Percentiles rank a stretch among this genome's conserved stretches.
Conservation (phyloP, 2,797 vertebrate species). For the Botia almorhae region DNA sequence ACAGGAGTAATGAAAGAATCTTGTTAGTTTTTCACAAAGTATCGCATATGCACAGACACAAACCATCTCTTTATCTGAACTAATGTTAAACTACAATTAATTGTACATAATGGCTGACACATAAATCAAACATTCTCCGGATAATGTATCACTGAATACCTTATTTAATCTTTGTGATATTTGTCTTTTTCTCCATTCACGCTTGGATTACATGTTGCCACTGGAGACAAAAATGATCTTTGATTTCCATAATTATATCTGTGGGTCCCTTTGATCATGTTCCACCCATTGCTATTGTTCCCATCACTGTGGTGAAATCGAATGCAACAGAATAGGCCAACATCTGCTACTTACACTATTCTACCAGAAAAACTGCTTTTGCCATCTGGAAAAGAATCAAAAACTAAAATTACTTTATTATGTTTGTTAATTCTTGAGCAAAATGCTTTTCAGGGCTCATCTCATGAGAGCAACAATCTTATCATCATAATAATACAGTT, state of each 20-base stretch:
- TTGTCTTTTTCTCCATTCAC: conserved; percentile 51
- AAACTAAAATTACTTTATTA: neutral
- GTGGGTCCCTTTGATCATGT: conserved; percentile 47
- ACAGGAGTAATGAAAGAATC: conserved; percentile 10
- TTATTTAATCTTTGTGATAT: conserved; percentile 49
- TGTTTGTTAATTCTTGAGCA: neutral
- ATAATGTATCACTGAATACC: conserved; percentile 41
- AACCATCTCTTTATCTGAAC: neutral
- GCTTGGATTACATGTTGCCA: conserved; percentile 52
- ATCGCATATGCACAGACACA: conserved; percentile 12
- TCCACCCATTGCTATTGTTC: conserved; percentile 51
- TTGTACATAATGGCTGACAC: conserved; percentile 18
- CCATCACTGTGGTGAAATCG: conserved; percentile 40
- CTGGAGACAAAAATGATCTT: conserved; percentile 55
- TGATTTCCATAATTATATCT: conserved; percentile 53
- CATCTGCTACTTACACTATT: conserved; percentile 46
- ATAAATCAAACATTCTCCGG: conserved; percentile 21
- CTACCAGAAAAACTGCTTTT: conserved; percentile 19
- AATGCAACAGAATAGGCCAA: conserved; percentile 38
- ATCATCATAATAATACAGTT: neutral
- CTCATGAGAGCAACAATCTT: neutral
- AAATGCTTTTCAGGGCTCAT: neutral
- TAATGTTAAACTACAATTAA: conserved; percentile 26
- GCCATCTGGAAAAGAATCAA: neutral
- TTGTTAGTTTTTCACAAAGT: neutral